Conservation (phyloP, 1,140 invertebrate species). For the Drosophila sp. region DNA sequence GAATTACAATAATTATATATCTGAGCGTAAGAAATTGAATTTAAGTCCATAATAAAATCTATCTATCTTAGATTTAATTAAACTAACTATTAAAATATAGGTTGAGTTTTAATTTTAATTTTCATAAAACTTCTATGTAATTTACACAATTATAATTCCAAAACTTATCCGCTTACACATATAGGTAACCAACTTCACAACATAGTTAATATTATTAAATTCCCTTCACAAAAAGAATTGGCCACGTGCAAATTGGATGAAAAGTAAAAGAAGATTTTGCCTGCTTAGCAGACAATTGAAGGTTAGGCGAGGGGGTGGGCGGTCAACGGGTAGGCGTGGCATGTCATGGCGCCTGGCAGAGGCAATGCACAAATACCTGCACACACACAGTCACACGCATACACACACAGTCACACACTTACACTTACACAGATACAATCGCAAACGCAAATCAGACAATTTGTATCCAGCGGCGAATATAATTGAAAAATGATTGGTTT, state of each 20-base stretch:
- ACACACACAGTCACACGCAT: slow-evolving; percentile 12
- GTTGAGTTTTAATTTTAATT: too few relatives aligned
- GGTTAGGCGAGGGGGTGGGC: background rate
- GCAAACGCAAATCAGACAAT: slow-evolving; percentile 80
- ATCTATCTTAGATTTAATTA: too few relatives aligned
- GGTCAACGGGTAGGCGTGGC: slow-evolving; percentile 16
- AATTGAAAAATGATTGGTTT: slow-evolving; percentile 84
- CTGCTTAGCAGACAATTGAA: slow-evolving; percentile 26
- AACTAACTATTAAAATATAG: too few relatives aligned
- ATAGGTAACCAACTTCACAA: background rate
- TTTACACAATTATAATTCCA: too few relatives aligned
- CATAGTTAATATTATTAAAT: background rate
- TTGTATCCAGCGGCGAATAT: slow-evolving; percentile 83
- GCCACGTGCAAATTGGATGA: slow-evolving; percentile 14
- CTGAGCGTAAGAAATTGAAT: too few relatives aligned
- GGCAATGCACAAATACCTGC: background rate
- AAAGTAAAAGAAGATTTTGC: slow-evolving; percentile 18
- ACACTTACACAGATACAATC: slow-evolving; percentile 9
- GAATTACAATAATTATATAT: too few relatives aligned
- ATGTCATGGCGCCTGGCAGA: slow-evolving; percentile 47
- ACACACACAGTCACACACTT: slow-evolving; percentile 10
- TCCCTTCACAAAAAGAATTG: background rate
- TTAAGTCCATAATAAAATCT: too few relatives aligned
- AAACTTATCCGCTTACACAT: too few relatives aligned
- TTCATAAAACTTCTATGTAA: too few relatives aligned